Percentiles rank a stretch among this genome's conserved stretches.
Conservation (phyloP, 2,113 vertebrate species). For the Corythaeola cristata region DNA sequence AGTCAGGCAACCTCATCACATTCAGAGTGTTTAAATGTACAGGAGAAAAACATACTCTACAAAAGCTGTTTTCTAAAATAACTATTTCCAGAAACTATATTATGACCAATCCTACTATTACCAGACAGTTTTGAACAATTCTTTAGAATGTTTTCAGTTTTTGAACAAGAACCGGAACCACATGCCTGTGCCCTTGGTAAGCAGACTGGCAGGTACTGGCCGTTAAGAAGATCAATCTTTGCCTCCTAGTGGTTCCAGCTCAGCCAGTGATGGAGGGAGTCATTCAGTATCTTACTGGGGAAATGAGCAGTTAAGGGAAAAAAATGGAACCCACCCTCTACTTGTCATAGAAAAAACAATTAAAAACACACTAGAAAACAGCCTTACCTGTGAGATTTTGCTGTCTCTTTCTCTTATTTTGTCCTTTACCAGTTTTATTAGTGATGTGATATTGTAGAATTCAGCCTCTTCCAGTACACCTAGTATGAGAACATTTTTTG, state of each 20-base stretch:
- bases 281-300: background rate
- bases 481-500: constrained; percentile 48
- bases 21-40: background rate
- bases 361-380: background rate
- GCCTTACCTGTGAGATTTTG: constrained; percentile 90
- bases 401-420: constrained; percentile 97
- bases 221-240: background rate
- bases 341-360: background rate
- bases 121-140: background rate
- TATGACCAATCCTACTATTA: background rate
- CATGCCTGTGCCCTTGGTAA: background rate
- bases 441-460: constrained; percentile 98
- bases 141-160: background rate
- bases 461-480: constrained; percentile 98
- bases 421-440: constrained; percentile 98
- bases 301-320: background rate
- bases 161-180: background rate
- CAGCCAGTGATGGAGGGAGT: background rate
- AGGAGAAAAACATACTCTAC: background rate
- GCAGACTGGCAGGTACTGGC: background rate
- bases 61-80: background rate
- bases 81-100: background rate
- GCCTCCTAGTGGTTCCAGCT: background rate
- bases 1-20: background rate
- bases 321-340: background rate